Evolutionary conservation across 30 jellyfish, hydroid and myxozoan genomes (phyloP), one percentile per base, ranked within the genome.

Genomic region (Chrysaora quinquecirrha): DNA sequence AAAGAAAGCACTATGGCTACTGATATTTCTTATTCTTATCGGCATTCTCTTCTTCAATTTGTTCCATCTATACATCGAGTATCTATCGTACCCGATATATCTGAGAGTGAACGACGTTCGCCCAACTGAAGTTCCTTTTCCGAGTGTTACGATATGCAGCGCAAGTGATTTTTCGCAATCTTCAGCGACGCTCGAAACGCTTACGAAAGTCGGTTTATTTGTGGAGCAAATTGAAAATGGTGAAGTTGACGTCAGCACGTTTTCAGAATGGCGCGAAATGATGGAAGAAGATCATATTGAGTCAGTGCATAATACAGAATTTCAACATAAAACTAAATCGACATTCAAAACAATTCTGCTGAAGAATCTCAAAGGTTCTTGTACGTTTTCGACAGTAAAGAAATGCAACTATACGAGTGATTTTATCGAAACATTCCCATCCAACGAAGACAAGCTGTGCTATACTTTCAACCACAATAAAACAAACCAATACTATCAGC

Each of bases 101-200:
- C 90, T 49, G 68, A 49, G 75, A 9, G 73, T 66, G 35, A 61
- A 31, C 10, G 90, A 80, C 46, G 83, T 64, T 27, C 32, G 78
- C 22, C 72, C 78, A 0, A 82, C 75, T 0, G 85, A 82, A 27
- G 72, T 52, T 21, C 56, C 43, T 10, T 82, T 82, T 61, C 92
- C 92, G 4, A 82, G 92, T 47, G 75, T 82, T 14, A 82, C 92
- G 34, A 82, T 82, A 11, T 82, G 92, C 79, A 58, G 78, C 25
- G 90, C 90, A 1, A 80, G 90, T 38, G 90, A 80, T 52, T 80
- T 63, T 34, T 80, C 90, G 56, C 67, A 80, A 28, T 48, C 90
- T 31, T 80, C 90, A 16, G 90, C 48, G 22, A 60, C 90, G 20
- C 48, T 38, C 0, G 69, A 80, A 28, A 66, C 90, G 30, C 75